Evolutionary conservation across 2,797 vertebrate genomes (phyloP).

Genomic region (Hybognathus amarus): DNA sequence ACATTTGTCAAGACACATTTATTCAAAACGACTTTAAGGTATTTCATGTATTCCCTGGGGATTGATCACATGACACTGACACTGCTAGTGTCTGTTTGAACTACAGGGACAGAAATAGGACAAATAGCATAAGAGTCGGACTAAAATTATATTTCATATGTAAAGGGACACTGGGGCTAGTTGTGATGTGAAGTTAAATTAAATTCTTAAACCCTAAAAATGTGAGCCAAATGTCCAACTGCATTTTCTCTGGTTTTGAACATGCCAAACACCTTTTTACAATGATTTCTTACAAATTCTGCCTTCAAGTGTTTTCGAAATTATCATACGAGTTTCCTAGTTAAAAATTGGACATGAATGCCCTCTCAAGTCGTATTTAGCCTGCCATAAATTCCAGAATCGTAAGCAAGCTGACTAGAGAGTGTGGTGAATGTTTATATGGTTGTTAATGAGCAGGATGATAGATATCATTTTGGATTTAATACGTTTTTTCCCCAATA

Average conservation of each 20-base stretch:
- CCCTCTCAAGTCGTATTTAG: too few species aligned
- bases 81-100: not conserved
- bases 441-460: too few species aligned
- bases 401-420: too few species aligned
- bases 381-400: too few species aligned
- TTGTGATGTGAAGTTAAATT: not conserved
- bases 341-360: too few species aligned
- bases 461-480: too few species aligned
- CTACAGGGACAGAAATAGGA: not conserved
- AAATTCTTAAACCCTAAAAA: not conserved
- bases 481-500: too few species aligned
- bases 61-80: not conserved
- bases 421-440: too few species aligned
- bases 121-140: not conserved
- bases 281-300: not conserved
- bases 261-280: not conserved
- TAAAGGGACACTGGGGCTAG: not conserved
- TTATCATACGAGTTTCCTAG: too few species aligned
- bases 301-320: too few species aligned
- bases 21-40: not conserved
- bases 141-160: not conserved
- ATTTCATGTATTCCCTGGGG: not conserved
- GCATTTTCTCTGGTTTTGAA: not conserved
- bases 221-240: not conserved
- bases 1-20: not conserved